Evolutionary conservation across 1,140 invertebrate genomes (phyloP).

Genomic region (Drosophila saltans): DNA sequence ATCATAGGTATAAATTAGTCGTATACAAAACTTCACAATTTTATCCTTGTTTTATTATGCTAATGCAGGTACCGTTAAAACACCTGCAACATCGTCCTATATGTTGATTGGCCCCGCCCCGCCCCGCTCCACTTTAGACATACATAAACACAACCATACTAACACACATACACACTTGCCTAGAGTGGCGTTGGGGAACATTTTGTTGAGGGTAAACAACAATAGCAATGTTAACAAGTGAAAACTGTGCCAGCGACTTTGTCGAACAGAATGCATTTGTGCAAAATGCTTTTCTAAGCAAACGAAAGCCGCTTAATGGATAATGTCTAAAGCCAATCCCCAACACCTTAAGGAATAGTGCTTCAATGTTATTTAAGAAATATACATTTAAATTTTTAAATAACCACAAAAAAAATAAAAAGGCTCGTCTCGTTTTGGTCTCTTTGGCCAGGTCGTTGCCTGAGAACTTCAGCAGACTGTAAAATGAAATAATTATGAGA

Average conservation of each 20-base stretch:
- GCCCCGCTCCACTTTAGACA: slow-evolving; percentile 1
- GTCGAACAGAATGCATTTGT: slow-evolving; percentile 64
- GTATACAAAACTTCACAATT: background rate
- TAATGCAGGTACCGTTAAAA: slow-evolving; percentile 52
- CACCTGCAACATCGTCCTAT: slow-evolving; percentile 44
- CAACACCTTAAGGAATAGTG: slow-evolving; percentile 44
- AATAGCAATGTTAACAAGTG: slow-evolving; percentile 44
- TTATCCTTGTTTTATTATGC: slow-evolving; percentile 56
- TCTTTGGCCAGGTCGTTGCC: slow-evolving; percentile 61
- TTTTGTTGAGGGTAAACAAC: slow-evolving; percentile 23
- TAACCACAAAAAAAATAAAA: slow-evolving; percentile 32
- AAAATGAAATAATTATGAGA: slow-evolving; percentile 79
- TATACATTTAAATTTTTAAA: slow-evolving; percentile 43
- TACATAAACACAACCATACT: background rate
- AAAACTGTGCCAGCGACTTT: slow-evolving; percentile 65
- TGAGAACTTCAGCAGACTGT: slow-evolving; percentile 77
- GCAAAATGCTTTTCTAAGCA: slow-evolving; percentile 69
- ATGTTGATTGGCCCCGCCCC: slow-evolving; percentile 54
- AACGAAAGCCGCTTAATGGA: slow-evolving; percentile 43
- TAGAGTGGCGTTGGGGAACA: background rate
- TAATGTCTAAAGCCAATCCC: slow-evolving; percentile 44
- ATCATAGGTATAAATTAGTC: background rate
- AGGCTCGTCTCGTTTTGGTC: slow-evolving; percentile 10
- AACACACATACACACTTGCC: slow-evolving; percentile 8
- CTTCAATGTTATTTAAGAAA: background rate